Evolutionary conservation across 2,888 invertebrate genomes (phyloP).

Genomic region (Empis livida): DNA sequence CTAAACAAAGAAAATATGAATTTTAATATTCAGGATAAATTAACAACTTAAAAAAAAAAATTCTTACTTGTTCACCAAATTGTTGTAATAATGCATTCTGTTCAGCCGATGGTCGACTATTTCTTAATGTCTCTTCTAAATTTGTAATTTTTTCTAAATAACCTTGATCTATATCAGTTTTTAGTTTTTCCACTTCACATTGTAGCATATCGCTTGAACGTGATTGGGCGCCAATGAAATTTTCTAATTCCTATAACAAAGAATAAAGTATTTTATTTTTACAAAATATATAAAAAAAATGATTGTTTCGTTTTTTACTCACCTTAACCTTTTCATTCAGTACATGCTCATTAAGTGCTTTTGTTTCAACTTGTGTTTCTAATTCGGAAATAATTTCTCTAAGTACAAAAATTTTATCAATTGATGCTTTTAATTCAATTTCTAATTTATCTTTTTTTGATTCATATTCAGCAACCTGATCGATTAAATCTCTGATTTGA

Average conservation of each 20-base stretch:
- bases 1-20: constrained; percentile 25
- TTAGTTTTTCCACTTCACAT: constrained; percentile 28
- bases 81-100: constrained; percentile 38
- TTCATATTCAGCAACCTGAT: constrained; percentile 47
- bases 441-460: constrained; percentile 51
- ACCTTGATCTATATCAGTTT: constrained; percentile 26
- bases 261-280: neutral
- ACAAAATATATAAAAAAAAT: neutral
- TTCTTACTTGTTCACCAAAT: constrained; percentile 34
- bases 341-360: constrained; percentile 49
- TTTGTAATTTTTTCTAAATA: constrained; percentile 27
- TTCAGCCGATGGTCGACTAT: constrained; percentile 37
- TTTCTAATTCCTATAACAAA: constrained; percentile 25
- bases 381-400: constrained; percentile 66
- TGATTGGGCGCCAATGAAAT: constrained; percentile 26
- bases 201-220: constrained; percentile 29
- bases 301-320: neutral
- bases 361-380: constrained; percentile 60
- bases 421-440: constrained; percentile 57
- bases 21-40: neutral
- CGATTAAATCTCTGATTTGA: constrained; percentile 57
- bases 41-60: neutral
- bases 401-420: constrained; percentile 59
- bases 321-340: constrained; percentile 40
- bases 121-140: constrained; percentile 39